Percentiles rank a stretch among this genome's conserved stretches.
Evolutionary conservation across 1,140 invertebrate genomes (phyloP).

Genomic region (Drosophila azteca): DNA sequence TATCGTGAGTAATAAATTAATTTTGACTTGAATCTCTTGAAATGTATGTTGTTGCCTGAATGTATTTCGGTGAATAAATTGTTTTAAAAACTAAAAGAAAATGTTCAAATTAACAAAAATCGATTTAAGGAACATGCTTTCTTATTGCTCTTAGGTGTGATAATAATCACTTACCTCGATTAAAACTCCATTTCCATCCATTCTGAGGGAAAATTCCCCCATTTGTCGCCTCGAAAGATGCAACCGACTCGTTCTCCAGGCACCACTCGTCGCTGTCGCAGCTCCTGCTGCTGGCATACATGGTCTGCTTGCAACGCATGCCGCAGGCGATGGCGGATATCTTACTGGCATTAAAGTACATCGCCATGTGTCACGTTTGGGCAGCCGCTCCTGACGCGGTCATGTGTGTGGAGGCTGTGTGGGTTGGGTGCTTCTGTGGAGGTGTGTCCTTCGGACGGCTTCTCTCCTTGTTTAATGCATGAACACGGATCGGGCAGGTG

Average conservation of each 20-base stretch:
- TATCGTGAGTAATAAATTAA: no score
- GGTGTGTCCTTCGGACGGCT: conserved; percentile 4
- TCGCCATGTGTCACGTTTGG: conserved; percentile 83
- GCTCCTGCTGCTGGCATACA: conserved; percentile 44
- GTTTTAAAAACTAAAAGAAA: no score
- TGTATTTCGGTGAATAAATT: background rate
- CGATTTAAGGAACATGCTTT: no score
- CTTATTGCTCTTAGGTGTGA: no score
- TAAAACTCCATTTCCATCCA: conserved; percentile 69
- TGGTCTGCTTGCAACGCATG: conserved; percentile 78
- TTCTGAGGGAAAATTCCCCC: conserved; percentile 54
- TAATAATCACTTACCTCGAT: conserved; percentile 48
- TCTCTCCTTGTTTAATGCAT: conserved; percentile 47
- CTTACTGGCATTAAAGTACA: conserved; percentile 84
- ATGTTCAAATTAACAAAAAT: no score
- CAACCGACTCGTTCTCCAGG: conserved; percentile 22
- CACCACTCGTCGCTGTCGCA: conserved; percentile 63
- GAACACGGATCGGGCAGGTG: conserved; percentile 29
- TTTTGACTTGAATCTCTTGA: conserved; percentile 25
- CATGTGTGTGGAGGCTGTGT: conserved; percentile 54
- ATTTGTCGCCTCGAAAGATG: background rate
- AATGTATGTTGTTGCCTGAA: conserved; percentile 21
- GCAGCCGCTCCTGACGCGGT: conserved; percentile 58
- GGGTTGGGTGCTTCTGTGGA: conserved; percentile 3
- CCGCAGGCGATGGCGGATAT: conserved; percentile 83